Evolutionary conservation across 1,140 invertebrate species (phyloP).

Genomic region (Eciton burchellii): DNA sequence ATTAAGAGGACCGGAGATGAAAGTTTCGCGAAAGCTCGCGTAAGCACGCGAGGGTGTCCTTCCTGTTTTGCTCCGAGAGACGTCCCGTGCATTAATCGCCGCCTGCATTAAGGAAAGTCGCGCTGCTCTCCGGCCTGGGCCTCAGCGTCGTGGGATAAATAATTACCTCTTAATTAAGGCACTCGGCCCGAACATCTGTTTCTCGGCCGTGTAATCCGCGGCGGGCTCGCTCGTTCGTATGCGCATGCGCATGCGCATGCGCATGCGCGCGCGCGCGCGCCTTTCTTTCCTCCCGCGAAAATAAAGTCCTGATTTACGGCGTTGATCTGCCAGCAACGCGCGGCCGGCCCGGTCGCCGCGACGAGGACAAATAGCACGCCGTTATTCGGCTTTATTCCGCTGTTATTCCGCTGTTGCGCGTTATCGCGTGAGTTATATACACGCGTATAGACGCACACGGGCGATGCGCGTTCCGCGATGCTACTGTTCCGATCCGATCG

Average conservation of each 20-base stretch:
- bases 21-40: slow-evolving; percentile 32
- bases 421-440: slow-evolving; percentile 76
- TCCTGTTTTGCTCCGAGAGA: slow-evolving; percentile 22
- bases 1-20: not conserved
- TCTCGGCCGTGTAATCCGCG: slow-evolving; percentile 67
- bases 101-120: slow-evolving; percentile 62
- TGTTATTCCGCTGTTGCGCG: slow-evolving; percentile 70
- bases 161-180: slow-evolving; percentile 78
- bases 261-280: no score
- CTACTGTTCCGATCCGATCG: no score
- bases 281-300: slow-evolving; percentile 68
- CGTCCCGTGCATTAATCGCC: slow-evolving; percentile 65
- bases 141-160: slow-evolving; percentile 69
- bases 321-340: slow-evolving; percentile 65
- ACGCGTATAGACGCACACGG: no score
- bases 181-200: slow-evolving; percentile 74
- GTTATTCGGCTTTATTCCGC: slow-evolving; percentile 68
- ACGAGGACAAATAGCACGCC: slow-evolving; percentile 75
- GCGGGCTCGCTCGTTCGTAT: slow-evolving; percentile 4
- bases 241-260: no score
- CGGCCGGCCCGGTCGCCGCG: slow-evolving; percentile 61
- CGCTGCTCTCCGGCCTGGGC: not conserved
- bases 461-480: no score
- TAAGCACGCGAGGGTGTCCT: slow-evolving; percentile 20
- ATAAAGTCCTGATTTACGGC: slow-evolving; percentile 77